Evolutionary conservation across 2,888 invertebrate genomes (phyloP).

Genomic region (Caenorhabditis uteleia): DNA sequence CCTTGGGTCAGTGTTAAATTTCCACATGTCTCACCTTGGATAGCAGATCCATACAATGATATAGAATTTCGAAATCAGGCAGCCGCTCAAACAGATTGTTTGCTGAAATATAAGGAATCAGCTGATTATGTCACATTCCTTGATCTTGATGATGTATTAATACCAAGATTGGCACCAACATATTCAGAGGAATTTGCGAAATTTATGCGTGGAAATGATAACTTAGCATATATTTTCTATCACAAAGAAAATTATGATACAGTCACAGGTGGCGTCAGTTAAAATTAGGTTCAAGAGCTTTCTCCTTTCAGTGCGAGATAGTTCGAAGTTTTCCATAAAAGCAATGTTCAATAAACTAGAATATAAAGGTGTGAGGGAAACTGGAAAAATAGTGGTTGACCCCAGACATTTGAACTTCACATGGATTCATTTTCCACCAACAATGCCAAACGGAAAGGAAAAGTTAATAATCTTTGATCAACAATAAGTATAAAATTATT

Average conservation of each 20-base stretch:
- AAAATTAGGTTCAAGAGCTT: background rate
- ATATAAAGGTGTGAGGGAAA: constrained; percentile 9
- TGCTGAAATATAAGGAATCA: constrained; percentile 48
- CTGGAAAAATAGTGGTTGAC: constrained; percentile 46
- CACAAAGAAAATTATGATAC: constrained; percentile 32
- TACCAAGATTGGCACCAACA: constrained; percentile 40
- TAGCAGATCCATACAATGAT: constrained; percentile 36
- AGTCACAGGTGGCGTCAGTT: background rate
- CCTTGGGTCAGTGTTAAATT: constrained; percentile 44
- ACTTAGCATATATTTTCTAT: constrained; percentile 11
- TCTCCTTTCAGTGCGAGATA: constrained; percentile 8
- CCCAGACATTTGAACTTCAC: constrained; percentile 43
- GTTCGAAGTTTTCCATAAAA: constrained; percentile 33
- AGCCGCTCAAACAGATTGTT: constrained; percentile 46
- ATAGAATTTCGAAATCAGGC: constrained; percentile 52
- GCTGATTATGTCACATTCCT: constrained; percentile 46
- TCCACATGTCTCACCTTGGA: constrained; percentile 13
- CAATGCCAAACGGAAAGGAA: constrained; percentile 27
- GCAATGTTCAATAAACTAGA: constrained; percentile 33
- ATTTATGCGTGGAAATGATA: background rate
- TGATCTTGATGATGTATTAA: constrained; percentile 49
- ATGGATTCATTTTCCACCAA: constrained; percentile 51
- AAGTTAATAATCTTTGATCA: constrained; percentile 15
- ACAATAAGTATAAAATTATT: no score
- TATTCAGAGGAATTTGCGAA: constrained; percentile 40